A percentile compares a stretch with the other conserved stretches of the same genome.
phyloP scores from a whole-genome alignment of 2,888 invertebrate species.

The Bombylius discolor region DNA sequence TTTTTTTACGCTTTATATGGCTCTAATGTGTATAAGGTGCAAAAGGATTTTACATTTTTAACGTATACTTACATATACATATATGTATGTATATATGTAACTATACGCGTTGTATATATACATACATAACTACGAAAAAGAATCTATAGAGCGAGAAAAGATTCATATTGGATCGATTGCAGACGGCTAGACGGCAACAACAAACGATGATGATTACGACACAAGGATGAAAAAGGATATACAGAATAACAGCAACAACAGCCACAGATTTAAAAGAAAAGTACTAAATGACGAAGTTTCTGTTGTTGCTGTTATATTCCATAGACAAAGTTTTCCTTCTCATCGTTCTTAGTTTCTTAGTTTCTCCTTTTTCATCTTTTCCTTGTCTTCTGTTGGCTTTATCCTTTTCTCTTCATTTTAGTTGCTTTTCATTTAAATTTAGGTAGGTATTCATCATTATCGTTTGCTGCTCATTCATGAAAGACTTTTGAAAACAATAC shows the following conservation, averaged over 20 bases:
- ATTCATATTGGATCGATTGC: slow-evolving; percentile 5
- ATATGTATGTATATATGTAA: background rate
- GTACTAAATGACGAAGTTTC: too few relatives aligned
- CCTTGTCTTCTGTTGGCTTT: too few relatives aligned
- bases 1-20: slow-evolving; percentile 1
- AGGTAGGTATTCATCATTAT: too few relatives aligned
- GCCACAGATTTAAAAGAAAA: too few relatives aligned
- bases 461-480: background rate
- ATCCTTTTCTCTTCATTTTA: too few relatives aligned
- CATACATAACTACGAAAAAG: background rate
- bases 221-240: background rate
- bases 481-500: background rate
- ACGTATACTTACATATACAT: background rate
- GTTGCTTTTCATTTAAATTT: too few relatives aligned
- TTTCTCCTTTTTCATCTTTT: too few relatives aligned
- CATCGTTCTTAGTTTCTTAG: too few relatives aligned
- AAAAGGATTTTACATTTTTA: background rate
- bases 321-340: too few relatives aligned
- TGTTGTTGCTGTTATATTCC: too few relatives aligned
- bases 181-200: slow-evolving; percentile 9
- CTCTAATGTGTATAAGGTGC: background rate
- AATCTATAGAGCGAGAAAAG: background rate
- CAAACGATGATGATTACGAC: slow-evolving; percentile 10
- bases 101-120: too few relatives aligned
- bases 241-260: background rate